phyloP scores from a whole-genome alignment of 2,888 invertebrate genomes.

The Acanthosoma haemorrhoidale region DNA sequence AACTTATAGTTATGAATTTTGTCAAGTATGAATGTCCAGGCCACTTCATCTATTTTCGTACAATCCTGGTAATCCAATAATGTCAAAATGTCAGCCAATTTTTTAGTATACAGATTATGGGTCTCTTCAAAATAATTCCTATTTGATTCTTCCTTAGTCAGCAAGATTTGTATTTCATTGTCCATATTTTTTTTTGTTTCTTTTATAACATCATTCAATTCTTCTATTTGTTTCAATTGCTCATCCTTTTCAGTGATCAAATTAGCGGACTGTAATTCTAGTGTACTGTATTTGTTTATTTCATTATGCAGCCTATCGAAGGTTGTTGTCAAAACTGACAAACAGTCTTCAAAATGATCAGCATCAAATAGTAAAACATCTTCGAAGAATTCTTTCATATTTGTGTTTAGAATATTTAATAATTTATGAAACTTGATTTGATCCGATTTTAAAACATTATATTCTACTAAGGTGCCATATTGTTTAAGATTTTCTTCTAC shows the following conservation, averaged over 20 bases:
- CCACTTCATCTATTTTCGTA: background rate
- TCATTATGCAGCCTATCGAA: background rate
- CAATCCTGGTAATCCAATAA: background rate
- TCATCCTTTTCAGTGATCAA: background rate
- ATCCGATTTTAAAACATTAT: background rate
- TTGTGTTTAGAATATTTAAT: background rate
- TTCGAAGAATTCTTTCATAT: background rate
- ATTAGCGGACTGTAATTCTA: background rate
- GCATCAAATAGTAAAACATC: background rate
- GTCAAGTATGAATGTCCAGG: constrained; percentile 9
- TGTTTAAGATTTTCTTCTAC: background rate
- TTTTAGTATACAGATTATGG: background rate
- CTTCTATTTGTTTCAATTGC: background rate
- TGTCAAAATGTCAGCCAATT: background rate
- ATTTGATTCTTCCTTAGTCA: background rate
- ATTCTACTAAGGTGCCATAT: background rate
- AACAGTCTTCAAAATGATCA: background rate
- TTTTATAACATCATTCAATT: background rate
- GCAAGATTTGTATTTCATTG: background rate
- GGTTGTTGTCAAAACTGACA: background rate
- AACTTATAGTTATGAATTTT: background rate
- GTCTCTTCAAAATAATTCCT: background rate
- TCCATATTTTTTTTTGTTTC: background rate
- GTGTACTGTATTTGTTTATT: background rate
- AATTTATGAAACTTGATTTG: background rate